Evolutionary conservation across 2,113 vertebrate species (phyloP).

Genomic region (Albula glossodonta): DNA sequence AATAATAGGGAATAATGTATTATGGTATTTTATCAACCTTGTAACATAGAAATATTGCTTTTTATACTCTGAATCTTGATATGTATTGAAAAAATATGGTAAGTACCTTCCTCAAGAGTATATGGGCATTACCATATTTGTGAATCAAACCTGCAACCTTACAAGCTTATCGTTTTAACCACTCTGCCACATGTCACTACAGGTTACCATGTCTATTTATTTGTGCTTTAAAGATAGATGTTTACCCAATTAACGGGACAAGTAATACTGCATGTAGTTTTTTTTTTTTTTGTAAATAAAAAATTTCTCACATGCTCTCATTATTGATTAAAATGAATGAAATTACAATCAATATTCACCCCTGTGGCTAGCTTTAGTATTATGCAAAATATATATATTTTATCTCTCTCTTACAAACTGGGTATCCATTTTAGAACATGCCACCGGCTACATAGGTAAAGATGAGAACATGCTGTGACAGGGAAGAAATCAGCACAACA

Average conservation of each 20-base stretch:
- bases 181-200: no score
- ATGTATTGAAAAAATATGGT: no score
- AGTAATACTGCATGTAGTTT: not conserved
- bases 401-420: not conserved
- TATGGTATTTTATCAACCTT: no score
- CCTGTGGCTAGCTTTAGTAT: not conserved
- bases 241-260: not conserved
- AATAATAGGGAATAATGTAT: no score
- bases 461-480: not conserved
- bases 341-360: not conserved
- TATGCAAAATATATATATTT: not conserved
- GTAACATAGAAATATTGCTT: no score
- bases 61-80: no score
- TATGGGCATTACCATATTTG: not conserved
- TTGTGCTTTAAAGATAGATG: not conserved
- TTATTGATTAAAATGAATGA: slow-evolving; percentile 9
- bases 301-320: not conserved
- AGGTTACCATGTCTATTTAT: no score
- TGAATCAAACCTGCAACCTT: not conserved
- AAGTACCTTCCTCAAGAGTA: no score
- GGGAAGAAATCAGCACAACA: not conserved
- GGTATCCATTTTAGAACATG: not conserved
- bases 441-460: slow-evolving; percentile 8
- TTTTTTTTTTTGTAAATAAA: not conserved
- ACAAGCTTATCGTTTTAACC: not conserved